Evolutionary conservation across 2,888 invertebrate species (phyloP).

Genomic region (Notodonta ziczac): DNA sequence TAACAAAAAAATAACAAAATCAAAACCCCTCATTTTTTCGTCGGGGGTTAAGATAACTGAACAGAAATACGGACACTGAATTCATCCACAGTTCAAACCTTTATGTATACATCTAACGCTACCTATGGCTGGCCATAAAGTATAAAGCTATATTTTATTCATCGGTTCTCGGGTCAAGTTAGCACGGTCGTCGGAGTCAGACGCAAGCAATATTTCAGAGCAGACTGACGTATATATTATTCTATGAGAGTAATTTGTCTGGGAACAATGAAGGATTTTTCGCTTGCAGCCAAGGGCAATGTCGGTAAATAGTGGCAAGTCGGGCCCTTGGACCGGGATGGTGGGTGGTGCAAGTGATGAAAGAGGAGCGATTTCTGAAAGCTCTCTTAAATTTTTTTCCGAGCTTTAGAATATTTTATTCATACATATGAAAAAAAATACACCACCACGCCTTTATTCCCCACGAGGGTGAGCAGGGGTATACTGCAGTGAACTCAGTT

Average conservation of each 20-base stretch:
- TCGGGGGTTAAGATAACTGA: too few relatives aligned
- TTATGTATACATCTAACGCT: too few relatives aligned
- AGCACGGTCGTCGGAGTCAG: conserved; percentile 18
- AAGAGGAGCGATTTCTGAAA: conserved; percentile 9
- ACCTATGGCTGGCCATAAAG: background rate
- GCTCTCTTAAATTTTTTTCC: too few relatives aligned
- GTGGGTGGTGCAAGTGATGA: conserved; percentile 44
- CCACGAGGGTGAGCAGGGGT: too few relatives aligned
- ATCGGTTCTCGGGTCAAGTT: conserved; percentile 39
- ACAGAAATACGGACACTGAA: background rate
- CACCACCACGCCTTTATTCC: too few relatives aligned
- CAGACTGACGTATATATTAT: conserved; percentile 54
- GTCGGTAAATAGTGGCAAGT: conserved; percentile 60
- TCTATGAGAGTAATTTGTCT: conserved; percentile 71
- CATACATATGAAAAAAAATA: too few relatives aligned
- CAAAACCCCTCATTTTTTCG: too few relatives aligned
- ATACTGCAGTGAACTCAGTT: too few relatives aligned
- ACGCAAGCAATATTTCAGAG: conserved; percentile 52
- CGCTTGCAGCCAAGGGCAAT: conserved; percentile 67
- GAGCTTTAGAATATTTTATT: too few relatives aligned
- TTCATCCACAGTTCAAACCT: background rate
- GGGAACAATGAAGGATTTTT: conserved; percentile 76
- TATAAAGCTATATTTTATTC: conserved; percentile 41
- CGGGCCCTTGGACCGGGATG: conserved; percentile 47
- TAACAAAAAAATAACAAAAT: too few relatives aligned